Conservation (phyloP, 2,113 vertebrate species). For the Xenotilapia caudafasciata region DNA sequence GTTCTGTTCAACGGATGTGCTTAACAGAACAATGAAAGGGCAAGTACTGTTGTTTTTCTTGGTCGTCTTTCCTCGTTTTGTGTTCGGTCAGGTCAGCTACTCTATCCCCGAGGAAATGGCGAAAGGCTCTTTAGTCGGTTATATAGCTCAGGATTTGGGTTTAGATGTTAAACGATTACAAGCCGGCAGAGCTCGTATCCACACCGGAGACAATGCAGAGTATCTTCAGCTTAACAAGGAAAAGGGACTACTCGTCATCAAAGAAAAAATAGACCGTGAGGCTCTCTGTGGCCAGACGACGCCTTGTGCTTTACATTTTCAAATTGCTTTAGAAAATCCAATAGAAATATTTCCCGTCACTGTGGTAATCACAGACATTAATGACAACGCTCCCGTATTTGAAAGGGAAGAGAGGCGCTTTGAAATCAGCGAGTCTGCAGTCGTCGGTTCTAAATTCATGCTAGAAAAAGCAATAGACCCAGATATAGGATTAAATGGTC, state of each 20-base stretch:
- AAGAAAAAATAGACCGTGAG: constrained; percentile 44
- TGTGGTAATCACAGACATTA: constrained; percentile 57
- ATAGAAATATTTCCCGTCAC: constrained; percentile 54
- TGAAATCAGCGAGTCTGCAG: constrained; percentile 55
- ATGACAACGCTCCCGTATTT: constrained; percentile 57
- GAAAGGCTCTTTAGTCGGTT: constrained; percentile 38
- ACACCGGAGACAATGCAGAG: constrained; percentile 17
- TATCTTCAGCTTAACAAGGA: constrained; percentile 36
- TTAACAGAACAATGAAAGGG: constrained; percentile 41
- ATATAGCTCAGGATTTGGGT: constrained; percentile 47
- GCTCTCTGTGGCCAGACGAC: constrained; percentile 32
- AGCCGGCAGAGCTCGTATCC: constrained; percentile 28
- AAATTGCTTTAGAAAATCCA: constrained; percentile 43
- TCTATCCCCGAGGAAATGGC: constrained; percentile 49
- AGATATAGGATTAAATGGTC: constrained; percentile 36
- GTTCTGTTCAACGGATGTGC: neutral
- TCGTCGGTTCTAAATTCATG: constrained; percentile 45
- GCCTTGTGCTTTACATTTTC: constrained; percentile 44
- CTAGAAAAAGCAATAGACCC: constrained; percentile 40
- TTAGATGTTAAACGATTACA: constrained; percentile 33
- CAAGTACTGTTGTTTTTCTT: constrained; percentile 42
- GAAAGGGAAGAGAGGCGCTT: constrained; percentile 20
- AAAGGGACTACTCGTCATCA: constrained; percentile 24
- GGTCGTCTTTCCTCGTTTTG: neutral
- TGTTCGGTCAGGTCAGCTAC: constrained; percentile 36